Evolutionary conservation across 30 jellyfish, hydroid and myxozoan species (phyloP), one percentile per base, ranked within the genome.

Genomic region (Sanderia malayensis): DNA sequence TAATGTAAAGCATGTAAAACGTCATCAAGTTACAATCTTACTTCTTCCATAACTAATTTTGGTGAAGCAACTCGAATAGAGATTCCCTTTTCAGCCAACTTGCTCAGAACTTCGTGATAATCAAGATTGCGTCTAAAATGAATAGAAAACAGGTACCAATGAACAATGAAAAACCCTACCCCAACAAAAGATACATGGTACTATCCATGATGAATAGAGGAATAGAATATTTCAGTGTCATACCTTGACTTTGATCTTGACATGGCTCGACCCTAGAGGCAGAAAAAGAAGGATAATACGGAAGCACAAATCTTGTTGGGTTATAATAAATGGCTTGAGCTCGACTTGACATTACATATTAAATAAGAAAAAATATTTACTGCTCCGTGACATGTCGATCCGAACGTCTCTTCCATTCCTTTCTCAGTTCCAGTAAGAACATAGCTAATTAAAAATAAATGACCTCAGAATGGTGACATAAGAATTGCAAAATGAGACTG

Each of bases 361-460:
- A n/a, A n/a, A n/a, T n/a, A n/a, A n/a, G 20, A 52, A 49, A n/a
- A 24, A 10, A 46, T 10, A 62, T 95, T 67, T 66, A 92, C 98
- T 27, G 98, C 98, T 23, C 98, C 98, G 57, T 92, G 98, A 86
- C 98, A 92, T 0, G 98, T 92, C 17, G 96, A 70, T 18, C 98
- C 98, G 83, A 92, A 92, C 22, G 98, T 92, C 61, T 92, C 96
- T 61, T 71, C 65, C 98, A 92, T 92, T 15, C 98, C 98, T 18
- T 58, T 66, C 46, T 92, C 96, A 10, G 98, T 92, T 1, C 98
- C 98, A 57, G 98, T 92, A 6, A 92, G 77, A 21, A 92, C 85
- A 46, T 84, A 92, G 61, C 98, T 90, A 62, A 70, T 67, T 30
- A 2, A 55, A 27, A 19, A 60, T 21, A 2, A 2, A n/a, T n/a